Percentiles rank a stretch among this genome's conserved stretches.
These are phyloP conservation scores for Chelonus formosanus DNA, from an alignment of 2,888 invertebrate species.

Conservation along the genomic window DNA sequence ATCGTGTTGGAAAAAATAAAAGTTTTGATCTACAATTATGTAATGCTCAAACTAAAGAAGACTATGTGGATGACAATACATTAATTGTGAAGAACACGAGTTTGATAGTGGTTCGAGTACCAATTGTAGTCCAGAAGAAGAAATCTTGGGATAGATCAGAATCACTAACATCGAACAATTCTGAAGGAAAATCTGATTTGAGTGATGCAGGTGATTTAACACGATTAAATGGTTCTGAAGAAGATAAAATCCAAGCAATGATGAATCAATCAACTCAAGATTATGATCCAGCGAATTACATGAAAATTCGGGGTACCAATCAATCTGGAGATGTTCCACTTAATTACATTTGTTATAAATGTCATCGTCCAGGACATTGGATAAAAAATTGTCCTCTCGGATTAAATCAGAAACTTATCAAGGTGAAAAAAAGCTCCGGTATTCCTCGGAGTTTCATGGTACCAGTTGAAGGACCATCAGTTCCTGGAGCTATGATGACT, in stretches of 20 bases:
- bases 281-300: conserved; percentile 95
- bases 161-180: conserved; percentile 51
- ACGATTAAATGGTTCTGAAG: conserved; percentile 92
- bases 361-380: conserved; percentile 96
- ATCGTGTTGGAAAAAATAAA: conserved; percentile 90
- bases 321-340: conserved; percentile 90
- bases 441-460: conserved; percentile 97
- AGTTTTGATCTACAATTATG: conserved; percentile 97
- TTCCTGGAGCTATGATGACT: conserved; percentile 91
- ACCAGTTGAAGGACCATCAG: conserved; percentile 86
- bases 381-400: conserved; percentile 92
- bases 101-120: conserved; percentile 91
- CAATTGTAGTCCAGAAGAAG: conserved; percentile 80
- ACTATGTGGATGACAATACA: conserved; percentile 88
- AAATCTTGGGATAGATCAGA: conserved; percentile 77
- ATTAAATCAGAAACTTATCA: conserved; percentile 73
- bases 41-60: conserved; percentile 97
- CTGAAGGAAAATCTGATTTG: conserved; percentile 57
- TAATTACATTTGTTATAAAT: conserved; percentile 94
- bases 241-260: conserved; percentile 97
- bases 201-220: conserved; percentile 82
- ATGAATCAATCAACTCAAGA: conserved; percentile 96
- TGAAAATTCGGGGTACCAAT: conserved; percentile 86
- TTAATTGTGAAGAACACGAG: conserved; percentile 98
- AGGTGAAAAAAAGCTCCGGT: conserved; percentile 94